Percentiles rank a stretch among this genome's conserved stretches.
Conservation (phyloP, 2,888 invertebrate species). For the Drosophila tripunctata region DNA sequence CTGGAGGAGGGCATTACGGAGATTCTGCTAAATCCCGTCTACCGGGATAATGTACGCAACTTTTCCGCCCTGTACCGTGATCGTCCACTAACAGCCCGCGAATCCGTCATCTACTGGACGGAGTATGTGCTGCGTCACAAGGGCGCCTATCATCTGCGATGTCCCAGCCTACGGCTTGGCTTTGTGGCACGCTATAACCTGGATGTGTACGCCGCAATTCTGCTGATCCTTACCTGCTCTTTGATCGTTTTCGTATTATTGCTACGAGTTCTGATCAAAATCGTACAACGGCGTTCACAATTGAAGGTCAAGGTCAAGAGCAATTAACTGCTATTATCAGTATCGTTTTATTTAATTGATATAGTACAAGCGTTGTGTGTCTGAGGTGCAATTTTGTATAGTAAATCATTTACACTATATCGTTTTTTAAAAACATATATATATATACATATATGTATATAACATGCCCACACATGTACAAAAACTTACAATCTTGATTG, state of each 20-base stretch:
- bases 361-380: constrained; percentile 4
- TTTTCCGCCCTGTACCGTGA: constrained; percentile 85
- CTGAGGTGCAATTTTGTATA: constrained; percentile 1
- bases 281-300: background rate
- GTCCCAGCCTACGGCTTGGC: constrained; percentile 84
- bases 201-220: constrained; percentile 81
- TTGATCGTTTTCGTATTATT: background rate
- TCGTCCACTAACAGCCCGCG: constrained; percentile 85
- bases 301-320: constrained; percentile 34
- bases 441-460: background rate
- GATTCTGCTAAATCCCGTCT: constrained; percentile 60
- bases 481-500: background rate
- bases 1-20: constrained; percentile 55
- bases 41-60: constrained; percentile 77
- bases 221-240: constrained; percentile 2
- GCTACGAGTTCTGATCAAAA: constrained; percentile 1
- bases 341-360: constrained; percentile 5
- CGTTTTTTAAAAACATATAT: background rate
- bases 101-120: constrained; percentile 86
- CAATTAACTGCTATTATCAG: background rate
- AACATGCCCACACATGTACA: background rate
- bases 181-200: constrained; percentile 84
- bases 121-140: constrained; percentile 86
- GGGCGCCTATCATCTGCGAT: constrained; percentile 85
- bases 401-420: background rate